Evolutionary conservation across 1,140 invertebrate species (phyloP), one percentile per base, ranked within the genome.

Genomic region (Drosophila tani): DNA sequence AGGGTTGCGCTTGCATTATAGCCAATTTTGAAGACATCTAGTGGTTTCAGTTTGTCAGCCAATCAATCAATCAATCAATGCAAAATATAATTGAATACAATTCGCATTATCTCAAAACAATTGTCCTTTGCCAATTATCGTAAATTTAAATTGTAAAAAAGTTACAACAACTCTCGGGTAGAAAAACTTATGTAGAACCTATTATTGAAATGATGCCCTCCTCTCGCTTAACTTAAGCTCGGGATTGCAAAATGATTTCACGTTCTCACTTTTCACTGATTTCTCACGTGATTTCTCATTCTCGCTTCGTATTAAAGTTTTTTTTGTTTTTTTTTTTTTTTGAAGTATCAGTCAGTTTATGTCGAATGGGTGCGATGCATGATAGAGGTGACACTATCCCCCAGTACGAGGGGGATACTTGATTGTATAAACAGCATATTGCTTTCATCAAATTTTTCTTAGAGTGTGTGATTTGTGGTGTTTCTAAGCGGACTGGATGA

Each of bases 181-280:
- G 85, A 88, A 88, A 88, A 88, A 88, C 85, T 85, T 90, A 90
- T 88, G 75, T 88, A 90, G 75, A 87, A 87, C 76, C 84, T 87
- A 87, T 90, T 87, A 87, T 84, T 90, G 81, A 88, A 88, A 90
- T 84, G 79, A 85, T 38, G 62, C 49, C 70, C 29, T 21, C 32
- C 32, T 63, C 58, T 63, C 59, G 67, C 82, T 84, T 79, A 84
- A 67, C 35, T 81, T 71, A 71, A 70, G 47, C 64, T 51, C 35
- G 27, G 46, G 21, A 43, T 53, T 45, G 60, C 11, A 64, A 83
- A 79, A 78, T 81, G 62, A 77, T 57, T 53, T 68, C 29, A 55
- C 69, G 56, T 57, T 32, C 29, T 32, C 29, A 35, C 32, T 35
- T 21, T 5, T 15, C 5, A 21, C 29, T 55, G 64, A 59, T 58